A percentile compares a stretch with the other conserved stretches of the same genome.
These are phyloP conservation scores for Stegastes partitus DNA, from an alignment of 2,113 vertebrate genomes.

Conservation along the genomic window DNA sequence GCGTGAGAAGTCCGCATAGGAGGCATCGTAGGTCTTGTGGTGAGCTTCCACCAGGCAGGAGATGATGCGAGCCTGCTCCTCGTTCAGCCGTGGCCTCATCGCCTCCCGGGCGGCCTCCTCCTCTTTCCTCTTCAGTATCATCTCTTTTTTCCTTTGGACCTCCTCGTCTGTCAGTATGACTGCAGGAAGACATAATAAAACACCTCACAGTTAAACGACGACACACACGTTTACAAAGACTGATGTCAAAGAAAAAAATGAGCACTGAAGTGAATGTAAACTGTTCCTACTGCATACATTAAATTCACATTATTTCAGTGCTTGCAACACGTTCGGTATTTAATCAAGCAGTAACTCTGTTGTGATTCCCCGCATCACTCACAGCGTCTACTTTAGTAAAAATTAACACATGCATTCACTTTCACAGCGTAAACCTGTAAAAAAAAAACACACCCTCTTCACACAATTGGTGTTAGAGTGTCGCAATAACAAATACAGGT, in stretches of 20 bases:
- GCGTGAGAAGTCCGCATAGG: constrained; percentile 91
- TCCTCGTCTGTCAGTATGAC: constrained; percentile 98
- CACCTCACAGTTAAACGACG: not conserved
- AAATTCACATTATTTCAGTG: not conserved
- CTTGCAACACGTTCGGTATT: not conserved
- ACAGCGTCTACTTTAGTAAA: constrained; percentile 4
- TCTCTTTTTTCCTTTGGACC: constrained; percentile 95
- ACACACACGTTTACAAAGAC: not conserved
- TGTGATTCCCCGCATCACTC: not conserved
- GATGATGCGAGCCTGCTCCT: constrained; percentile 92
- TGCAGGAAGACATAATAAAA: constrained; percentile 59
- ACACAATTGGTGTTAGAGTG: too few relatives aligned
- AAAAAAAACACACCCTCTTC: too few relatives aligned
- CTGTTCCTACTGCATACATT: not conserved
- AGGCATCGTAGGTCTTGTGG: constrained; percentile 95
- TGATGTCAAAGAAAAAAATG: not conserved
- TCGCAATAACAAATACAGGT: too few relatives aligned
- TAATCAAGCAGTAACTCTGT: constrained; percentile 1
- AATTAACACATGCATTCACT: constrained; percentile 4
- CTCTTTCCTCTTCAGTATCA: constrained; percentile 96
- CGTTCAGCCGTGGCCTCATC: constrained; percentile 89
- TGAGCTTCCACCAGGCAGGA: constrained; percentile 92
- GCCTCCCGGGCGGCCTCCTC: constrained; percentile 94
- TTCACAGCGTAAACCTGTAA: too few relatives aligned
- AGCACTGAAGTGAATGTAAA: not conserved